These are phyloP conservation scores for Passer montanus DNA, from an alignment of 2,113 vertebrate genomes.

Conservation along the genomic window DNA sequence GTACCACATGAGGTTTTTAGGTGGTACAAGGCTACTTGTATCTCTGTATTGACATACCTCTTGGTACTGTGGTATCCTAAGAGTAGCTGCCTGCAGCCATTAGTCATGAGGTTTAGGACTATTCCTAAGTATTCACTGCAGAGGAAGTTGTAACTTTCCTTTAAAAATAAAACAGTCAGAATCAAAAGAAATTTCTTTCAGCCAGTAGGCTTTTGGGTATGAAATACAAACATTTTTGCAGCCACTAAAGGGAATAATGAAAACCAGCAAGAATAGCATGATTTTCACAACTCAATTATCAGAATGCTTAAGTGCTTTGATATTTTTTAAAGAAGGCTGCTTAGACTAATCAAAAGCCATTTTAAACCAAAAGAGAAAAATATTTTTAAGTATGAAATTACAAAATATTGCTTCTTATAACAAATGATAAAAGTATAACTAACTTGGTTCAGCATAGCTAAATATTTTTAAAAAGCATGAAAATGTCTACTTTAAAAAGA, in stretches of 20 bases:
- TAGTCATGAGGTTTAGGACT: conserved; percentile 1
- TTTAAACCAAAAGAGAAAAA: conserved; percentile 75
- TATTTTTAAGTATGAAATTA: conserved; percentile 74
- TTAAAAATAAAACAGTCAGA: background rate
- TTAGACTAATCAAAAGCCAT: conserved; percentile 67
- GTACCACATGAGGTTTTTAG: background rate
- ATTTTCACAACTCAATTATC: conserved; percentile 39
- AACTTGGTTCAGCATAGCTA: conserved; percentile 68
- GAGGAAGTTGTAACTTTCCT: background rate
- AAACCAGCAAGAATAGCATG: conserved; percentile 2
- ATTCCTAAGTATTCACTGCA: background rate
- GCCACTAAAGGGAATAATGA: conserved; percentile 9
- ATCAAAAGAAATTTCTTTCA: background rate
- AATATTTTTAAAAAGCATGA: conserved; percentile 69
- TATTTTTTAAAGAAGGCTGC: conserved; percentile 46
- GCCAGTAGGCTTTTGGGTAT: background rate
- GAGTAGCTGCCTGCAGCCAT: conserved; percentile 62
- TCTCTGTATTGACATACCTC: background rate
- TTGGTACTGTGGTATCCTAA: background rate
- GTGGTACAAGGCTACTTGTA: background rate
- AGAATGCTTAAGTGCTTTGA: conserved; percentile 43
- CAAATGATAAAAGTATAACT: conserved; percentile 68
- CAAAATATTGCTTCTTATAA: conserved; percentile 76
- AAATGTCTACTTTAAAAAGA: conserved; percentile 67
- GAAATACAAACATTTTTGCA: background rate